These are phyloP conservation scores for Siderastrea siderea DNA, from an alignment of 92 coral and sea anemone genomes.

Conservation along the genomic window DNA sequence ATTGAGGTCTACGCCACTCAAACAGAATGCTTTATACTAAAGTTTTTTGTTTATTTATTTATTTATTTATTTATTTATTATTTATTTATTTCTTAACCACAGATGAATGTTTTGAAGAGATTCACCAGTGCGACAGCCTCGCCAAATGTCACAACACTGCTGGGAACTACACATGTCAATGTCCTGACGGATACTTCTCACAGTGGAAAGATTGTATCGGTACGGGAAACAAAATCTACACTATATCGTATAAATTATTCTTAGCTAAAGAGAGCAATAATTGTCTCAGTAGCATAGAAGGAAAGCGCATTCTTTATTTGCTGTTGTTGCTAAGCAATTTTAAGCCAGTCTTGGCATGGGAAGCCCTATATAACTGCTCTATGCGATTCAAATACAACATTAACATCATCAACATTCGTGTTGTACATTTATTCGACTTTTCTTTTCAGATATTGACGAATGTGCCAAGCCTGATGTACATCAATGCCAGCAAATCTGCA, in stretches of 20 bases:
- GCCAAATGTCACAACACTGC: conserved; percentile 89
- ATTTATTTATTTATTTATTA: too few relatives aligned
- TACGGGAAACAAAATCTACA: conserved; percentile 23
- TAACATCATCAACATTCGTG: too few relatives aligned
- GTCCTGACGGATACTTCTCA: conserved; percentile 89
- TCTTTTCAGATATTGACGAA: conserved; percentile 80
- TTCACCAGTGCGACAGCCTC: conserved; percentile 83
- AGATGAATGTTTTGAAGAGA: conserved; percentile 92
- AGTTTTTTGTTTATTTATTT: too few relatives aligned
- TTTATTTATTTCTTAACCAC: neutral
- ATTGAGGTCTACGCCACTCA: too few relatives aligned
- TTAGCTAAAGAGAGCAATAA: too few relatives aligned
- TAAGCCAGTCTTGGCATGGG: too few relatives aligned
- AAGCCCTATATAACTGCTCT: neutral
- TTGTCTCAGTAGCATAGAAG: too few relatives aligned
- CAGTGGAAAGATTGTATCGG: conserved; percentile 92
- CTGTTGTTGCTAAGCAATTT: too few relatives aligned
- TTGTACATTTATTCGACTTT: neutral
- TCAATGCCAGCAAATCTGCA: conserved; percentile 84
- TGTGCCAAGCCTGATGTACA: conserved; percentile 63
- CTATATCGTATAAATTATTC: too few relatives aligned
- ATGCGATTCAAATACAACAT: too few relatives aligned
- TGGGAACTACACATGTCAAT: conserved; percentile 93
- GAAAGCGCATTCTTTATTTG: too few relatives aligned
- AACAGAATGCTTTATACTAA: too few relatives aligned